Conservation (phyloP, 2,113 vertebrate species). For the Burhinus oedicnemus region DNA sequence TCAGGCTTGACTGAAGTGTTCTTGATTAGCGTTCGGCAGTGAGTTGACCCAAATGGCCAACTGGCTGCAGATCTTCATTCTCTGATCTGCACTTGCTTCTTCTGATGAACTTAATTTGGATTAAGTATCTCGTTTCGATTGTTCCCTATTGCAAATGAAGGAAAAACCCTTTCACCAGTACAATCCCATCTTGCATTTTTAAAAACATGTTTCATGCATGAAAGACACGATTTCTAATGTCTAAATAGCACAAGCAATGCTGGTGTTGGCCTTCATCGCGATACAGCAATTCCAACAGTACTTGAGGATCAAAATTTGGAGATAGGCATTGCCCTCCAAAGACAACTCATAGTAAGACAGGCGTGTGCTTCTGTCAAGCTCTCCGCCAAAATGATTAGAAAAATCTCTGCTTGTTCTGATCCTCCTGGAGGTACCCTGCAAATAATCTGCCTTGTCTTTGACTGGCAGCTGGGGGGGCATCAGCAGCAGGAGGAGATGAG, state of each 20-base stretch:
- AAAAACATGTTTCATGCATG: neutral
- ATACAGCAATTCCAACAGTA: neutral
- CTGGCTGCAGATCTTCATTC: neutral
- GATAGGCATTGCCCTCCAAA: neutral
- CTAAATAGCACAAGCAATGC: neutral
- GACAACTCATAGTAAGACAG: neutral
- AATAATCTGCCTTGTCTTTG: neutral
- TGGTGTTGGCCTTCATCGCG: neutral
- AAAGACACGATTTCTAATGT: neutral
- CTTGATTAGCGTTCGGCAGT: neutral
- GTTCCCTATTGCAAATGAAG: neutral
- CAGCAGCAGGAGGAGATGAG: neutral
- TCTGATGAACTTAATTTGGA: neutral
- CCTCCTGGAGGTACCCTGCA: neutral
- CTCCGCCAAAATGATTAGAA: neutral
- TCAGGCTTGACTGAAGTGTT: neutral
- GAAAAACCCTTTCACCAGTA: neutral
- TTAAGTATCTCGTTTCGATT: neutral
- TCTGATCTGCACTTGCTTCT: neutral
- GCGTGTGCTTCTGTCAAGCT: neutral
- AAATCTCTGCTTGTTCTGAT: neutral
- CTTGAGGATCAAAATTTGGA: neutral
- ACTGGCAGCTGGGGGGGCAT: neutral
- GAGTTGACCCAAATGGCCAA: neutral
- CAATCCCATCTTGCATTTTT: neutral